Conservation (phyloP, 1,140 invertebrate genomes). For the Globodera rostochiensis region DNA sequence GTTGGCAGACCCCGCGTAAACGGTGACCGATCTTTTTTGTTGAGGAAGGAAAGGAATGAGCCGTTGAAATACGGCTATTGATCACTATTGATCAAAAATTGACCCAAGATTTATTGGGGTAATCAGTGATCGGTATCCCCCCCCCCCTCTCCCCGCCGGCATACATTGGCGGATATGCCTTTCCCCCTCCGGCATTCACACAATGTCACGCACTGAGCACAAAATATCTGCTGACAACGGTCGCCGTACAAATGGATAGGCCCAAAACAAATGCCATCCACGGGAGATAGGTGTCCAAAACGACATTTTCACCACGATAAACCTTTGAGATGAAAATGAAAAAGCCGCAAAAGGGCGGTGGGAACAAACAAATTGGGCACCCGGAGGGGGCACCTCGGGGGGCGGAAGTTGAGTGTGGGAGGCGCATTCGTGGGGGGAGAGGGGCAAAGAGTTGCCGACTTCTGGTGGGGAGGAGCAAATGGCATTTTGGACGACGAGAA, state of each 20-base stretch:
- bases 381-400: neutral
- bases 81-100: no score
- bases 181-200: constrained; percentile 25
- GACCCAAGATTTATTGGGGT: neutral
- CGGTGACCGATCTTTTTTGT: neutral
- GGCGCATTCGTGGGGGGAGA: neutral
- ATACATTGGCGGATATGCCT: constrained; percentile 6
- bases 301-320: constrained; percentile 18
- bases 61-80: no score
- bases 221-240: constrained; percentile 8
- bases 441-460: neutral
- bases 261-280: constrained; percentile 31
- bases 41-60: no score
- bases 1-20: constrained; percentile 24
- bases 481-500: neutral
- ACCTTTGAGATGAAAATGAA: neutral
- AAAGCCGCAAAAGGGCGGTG: neutral
- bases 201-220: constrained; percentile 28
- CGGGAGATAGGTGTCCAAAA: constrained; percentile 12
- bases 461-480: neutral
- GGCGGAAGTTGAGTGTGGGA: neutral
- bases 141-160: no score
- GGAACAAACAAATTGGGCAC: neutral
- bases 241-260: constrained; percentile 20
- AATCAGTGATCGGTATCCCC: neutral